Conservation (phyloP, 2,888 invertebrate species). For the Erebia aethiops region DNA sequence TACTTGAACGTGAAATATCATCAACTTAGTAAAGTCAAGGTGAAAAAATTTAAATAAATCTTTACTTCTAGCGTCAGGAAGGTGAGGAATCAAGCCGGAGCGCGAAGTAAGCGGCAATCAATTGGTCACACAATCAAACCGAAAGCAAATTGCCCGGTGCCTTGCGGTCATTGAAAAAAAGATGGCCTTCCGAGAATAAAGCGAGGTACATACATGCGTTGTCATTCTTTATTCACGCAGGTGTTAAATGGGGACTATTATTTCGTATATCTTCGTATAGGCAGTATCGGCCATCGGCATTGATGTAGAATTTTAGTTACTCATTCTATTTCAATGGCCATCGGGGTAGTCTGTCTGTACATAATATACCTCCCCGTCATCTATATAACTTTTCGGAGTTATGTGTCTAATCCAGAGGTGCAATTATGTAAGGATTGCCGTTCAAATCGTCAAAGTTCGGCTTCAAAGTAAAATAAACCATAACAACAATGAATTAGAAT, state of each 20-base stretch:
- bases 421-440: too few species aligned
- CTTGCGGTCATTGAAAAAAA: slow-evolving; percentile 20
- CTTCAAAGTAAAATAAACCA: too few species aligned
- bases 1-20: not conserved
- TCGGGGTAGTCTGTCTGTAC: too few species aligned
- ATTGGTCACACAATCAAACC: slow-evolving; percentile 55
- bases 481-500: too few species aligned
- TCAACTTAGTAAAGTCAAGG: not conserved
- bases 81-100: not conserved
- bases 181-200: slow-evolving; percentile 27
- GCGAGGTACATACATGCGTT: slow-evolving; percentile 4
- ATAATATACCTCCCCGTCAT: too few species aligned
- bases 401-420: too few species aligned
- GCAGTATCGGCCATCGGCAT: too few species aligned
- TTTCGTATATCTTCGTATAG: not conserved
- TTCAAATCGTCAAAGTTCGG: too few species aligned
- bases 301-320: too few species aligned
- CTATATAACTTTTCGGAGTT: too few species aligned
- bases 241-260: not conserved
- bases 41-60: not conserved
- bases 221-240: slow-evolving; percentile 1
- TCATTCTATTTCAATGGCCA: too few species aligned
- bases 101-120: slow-evolving; percentile 49
- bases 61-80: not conserved
- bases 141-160: slow-evolving; percentile 46